Conservation (phyloP, 2,888 invertebrate genomes). For the Spatulosminthurus flaviceps region DNA sequence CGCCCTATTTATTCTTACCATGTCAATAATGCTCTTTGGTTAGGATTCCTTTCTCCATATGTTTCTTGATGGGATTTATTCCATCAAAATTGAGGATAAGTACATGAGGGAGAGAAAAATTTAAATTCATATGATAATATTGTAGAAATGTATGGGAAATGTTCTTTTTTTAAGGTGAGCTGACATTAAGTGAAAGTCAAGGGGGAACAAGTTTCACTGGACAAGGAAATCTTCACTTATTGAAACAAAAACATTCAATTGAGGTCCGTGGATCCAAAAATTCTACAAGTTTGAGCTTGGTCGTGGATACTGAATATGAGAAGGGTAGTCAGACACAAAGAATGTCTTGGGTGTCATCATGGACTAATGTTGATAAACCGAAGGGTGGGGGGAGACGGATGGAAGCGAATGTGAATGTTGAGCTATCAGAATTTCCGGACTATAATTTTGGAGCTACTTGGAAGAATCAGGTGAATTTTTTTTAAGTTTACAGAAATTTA, state of each 20-base stretch:
- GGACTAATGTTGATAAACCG: constrained; percentile 66
- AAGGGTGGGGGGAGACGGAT: constrained; percentile 65
- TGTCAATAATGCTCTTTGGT: no score
- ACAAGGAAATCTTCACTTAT: constrained; percentile 35
- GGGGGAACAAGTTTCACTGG: constrained; percentile 44
- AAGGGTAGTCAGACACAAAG: constrained; percentile 43
- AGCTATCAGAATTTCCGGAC: constrained; percentile 80
- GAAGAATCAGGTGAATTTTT: constrained; percentile 73
- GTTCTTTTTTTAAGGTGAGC: constrained; percentile 47
- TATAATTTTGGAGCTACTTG: constrained; percentile 75
- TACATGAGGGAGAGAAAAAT: no score
- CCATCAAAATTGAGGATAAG: no score
- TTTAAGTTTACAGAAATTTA: no score
- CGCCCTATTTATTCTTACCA: no score
- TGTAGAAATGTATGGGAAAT: no score
- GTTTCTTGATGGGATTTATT: no score
- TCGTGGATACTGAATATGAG: constrained; percentile 46
- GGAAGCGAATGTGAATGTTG: constrained; percentile 75
- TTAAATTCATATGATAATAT: no score
- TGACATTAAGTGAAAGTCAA: constrained; percentile 36
- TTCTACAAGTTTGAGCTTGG: constrained; percentile 45
- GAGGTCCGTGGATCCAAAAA: constrained; percentile 50
- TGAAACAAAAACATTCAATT: constrained; percentile 27
- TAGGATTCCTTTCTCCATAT: no score
- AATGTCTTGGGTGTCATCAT: constrained; percentile 64